These are phyloP conservation scores for Metridium senile DNA, from an alignment of 92 coral and sea anemone genomes.

Conservation along the genomic window DNA sequence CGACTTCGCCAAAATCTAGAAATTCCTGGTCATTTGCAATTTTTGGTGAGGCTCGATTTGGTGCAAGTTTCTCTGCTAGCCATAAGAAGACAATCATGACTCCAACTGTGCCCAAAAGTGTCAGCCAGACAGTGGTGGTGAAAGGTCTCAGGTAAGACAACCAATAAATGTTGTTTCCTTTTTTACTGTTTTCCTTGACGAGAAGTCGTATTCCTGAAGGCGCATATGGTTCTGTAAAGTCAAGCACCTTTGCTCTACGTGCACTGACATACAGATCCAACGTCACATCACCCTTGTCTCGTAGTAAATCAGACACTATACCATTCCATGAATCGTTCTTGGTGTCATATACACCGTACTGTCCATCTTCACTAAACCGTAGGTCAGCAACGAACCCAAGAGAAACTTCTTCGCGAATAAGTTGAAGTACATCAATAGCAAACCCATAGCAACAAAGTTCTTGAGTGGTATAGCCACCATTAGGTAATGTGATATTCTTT, in stretches of 20 bases:
- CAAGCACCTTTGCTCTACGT: constrained; percentile 72
- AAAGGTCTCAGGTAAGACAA: constrained; percentile 81
- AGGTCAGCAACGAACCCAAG: constrained; percentile 49
- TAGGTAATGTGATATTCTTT: constrained; percentile 35
- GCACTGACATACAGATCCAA: constrained; percentile 78
- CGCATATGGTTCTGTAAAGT: constrained; percentile 79
- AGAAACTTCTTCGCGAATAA: constrained; percentile 28
- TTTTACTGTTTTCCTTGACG: constrained; percentile 65
- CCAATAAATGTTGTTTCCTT: constrained; percentile 69
- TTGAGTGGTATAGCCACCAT: constrained; percentile 22
- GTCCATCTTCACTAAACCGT: constrained; percentile 69
- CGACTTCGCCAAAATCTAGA: not conserved
- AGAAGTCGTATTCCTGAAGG: constrained; percentile 84
- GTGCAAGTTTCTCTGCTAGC: constrained; percentile 70
- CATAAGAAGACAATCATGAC: constrained; percentile 71
- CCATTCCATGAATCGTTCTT: constrained; percentile 80
- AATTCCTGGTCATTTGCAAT: not conserved
- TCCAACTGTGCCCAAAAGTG: constrained; percentile 66
- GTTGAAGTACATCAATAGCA: constrained; percentile 71
- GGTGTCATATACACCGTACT: constrained; percentile 66
- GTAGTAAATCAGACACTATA: constrained; percentile 64
- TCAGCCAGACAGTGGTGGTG: constrained; percentile 72
- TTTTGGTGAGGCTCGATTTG: constrained; percentile 18
- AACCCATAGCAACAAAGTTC: constrained; percentile 77
- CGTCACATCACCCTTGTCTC: constrained; percentile 62